Percentiles rank a stretch among this genome's conserved stretches.
Evolutionary conservation across 2,113 vertebrate genomes (phyloP).

Genomic region (Chamaetylas fuelleborni): DNA sequence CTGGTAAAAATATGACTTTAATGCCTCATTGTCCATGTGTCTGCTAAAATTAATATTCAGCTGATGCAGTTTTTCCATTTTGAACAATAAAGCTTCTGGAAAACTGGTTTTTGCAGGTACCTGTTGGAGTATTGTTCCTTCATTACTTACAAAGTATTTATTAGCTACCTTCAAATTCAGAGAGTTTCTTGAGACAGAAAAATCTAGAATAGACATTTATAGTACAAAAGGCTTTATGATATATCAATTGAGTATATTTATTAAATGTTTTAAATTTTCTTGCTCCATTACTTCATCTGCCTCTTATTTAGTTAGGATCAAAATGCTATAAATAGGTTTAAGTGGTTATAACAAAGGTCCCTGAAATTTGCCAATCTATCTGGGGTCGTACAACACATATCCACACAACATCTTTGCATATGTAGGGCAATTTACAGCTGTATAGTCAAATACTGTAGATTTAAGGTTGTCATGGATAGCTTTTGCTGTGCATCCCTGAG

Average conservation of each 20-base stretch:
- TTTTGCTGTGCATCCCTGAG: neutral
- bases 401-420: neutral
- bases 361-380: neutral
- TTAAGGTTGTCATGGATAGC: neutral
- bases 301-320: neutral
- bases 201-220: neutral
- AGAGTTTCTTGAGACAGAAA: neutral
- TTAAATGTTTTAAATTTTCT: neutral
- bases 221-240: neutral
- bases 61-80: neutral
- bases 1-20: neutral
- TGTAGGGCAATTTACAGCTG: neutral
- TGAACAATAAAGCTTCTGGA: neutral
- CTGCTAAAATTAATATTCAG: neutral
- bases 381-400: neutral
- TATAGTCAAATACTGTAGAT: neutral
- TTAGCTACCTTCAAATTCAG: neutral
- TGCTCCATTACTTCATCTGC: neutral
- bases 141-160: neutral
- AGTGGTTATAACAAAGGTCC: neutral
- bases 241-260: neutral
- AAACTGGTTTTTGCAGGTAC: neutral
- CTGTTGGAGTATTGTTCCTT: neutral
- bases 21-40: neutral
- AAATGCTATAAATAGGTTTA: neutral